Base-by-base conservation (phyloP, 2,888 invertebrate genomes). In the Cantharis rustica region DNA sequence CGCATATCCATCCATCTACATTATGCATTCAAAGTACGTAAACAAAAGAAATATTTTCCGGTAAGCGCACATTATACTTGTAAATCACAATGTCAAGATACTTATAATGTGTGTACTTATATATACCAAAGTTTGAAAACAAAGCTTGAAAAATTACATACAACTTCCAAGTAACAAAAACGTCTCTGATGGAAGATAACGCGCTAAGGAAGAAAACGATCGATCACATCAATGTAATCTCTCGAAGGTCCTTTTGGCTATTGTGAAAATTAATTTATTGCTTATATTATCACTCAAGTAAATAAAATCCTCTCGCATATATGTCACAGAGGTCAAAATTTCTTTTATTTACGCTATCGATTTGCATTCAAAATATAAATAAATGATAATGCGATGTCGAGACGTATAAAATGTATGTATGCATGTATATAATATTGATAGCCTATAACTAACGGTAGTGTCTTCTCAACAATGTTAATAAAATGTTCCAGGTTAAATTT, bases 1-100 rank as follows among this genome's bases (percentile, higher is more conserved):
- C 10, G 31, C 69, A 47, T n/a, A 47, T 47, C 47, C 47, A 47
- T 47, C 47, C 47, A 47, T 66, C 23, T 20, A 66, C 27, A 72
- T 72, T 72, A 72, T 68, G 26, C 66, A 72, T 72, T 64, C 72
- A 72, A 61, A 15, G 66, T 31, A 27, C 26, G 68, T 68, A 15
- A 72, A 72, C 23, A 68, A 47, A 61, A 72, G 72, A 66, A 72
- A 72, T 72, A 72, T 68, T 72, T 68, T 68, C 72, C 72, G 72
- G 72, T 47, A 31, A 17, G 66, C 47, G 66, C 47, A 47, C 16
- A 72, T 72, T 72, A 72, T 72, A 72, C 72, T 72, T 72, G 31
- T 72, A 72, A 72, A 72, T 72, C 7, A 66, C 23, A 66, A 66
- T 66, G 23, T 66, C 64, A 66, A 66, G 20, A 66, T 66, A 20